Base-by-base conservation (phyloP, 1,140 invertebrate genomes). In the Diabrotica undecimpunctata region DNA sequence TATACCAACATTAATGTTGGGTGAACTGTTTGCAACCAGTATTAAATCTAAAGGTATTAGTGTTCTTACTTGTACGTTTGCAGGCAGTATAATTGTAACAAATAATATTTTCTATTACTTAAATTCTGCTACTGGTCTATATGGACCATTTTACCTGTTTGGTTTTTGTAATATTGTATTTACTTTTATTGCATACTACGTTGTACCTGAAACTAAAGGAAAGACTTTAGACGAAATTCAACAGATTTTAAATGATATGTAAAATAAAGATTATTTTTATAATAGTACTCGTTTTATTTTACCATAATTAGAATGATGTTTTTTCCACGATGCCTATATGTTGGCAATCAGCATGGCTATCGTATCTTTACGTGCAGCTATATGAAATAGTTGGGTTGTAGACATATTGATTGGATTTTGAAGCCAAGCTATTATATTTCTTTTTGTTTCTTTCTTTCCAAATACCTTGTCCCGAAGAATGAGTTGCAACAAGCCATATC, bases 191-290 rank as follows among this genome's bases (percentile, higher is more conserved):
- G 86, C 93, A 7, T 87, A 89, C 66, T 78, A 89, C 60, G 89
- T 86, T 68, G 90, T 97, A 37, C 95, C 94, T n/a, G 95, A 97
- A 79, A 97, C 95, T 0, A 90, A 92, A 74, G 94, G 94, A 6
- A 90, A 89, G 73, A 92, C 85, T 57, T 82, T 97, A 53, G 94
- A 97, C 75, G 93, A 97, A 74, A 95, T 97, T 71, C 90, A 93
- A 73, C 86, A 86, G 69, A 86, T 86, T 70, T 80, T 93, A 54
- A 89, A 87, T 38, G 50, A 56, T 7, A 41, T 46, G 41, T 46
- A 46, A 46, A 8, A 46, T 8, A 6, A 25, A 25, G 25, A 25
- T 25, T 25, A 25, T 25, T 25, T 25, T 25, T 25, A 25, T 25
- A 25, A 25, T 25, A 25, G 25, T 1, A 2, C 25, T 25, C 4